Base-by-base conservation (phyloP, 2,113 vertebrate species). In the Hiodon tergisus region DNA sequence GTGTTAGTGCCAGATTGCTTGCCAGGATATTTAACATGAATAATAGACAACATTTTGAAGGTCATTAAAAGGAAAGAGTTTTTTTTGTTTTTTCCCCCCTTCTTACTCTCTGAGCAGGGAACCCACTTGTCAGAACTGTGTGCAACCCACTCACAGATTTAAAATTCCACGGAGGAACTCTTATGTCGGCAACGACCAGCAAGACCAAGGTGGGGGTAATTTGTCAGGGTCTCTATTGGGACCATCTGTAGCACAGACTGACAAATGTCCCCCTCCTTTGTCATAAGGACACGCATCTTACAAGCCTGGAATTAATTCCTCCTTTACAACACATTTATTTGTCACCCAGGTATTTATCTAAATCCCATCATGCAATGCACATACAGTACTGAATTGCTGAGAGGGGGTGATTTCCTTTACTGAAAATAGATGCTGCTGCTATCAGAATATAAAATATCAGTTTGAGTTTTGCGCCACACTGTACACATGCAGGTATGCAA, bases 211-310 rank as follows among this genome's bases (percentile, higher is more conserved):
- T 85, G 82, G 81, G 31, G 85, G 83, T 84, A 81, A 92, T 92
- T 87, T 83, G 87, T 91, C 91, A 89, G 80, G 71, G 74, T 79
- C 86, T 86, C 86, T 73, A 67, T 76, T 81, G 85, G 88, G 88
- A 86, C 89, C 89, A 89, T 88, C 89, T 90, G 89, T 80, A 82
- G 84, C 80, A 86, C 82, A 89, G 87, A 87, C 87, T 92, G 91
- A 92, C 90, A 86, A 90, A 92, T 91, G 88, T 87, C 85, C 86
- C 89, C 87, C 88, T 90, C 85, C 81, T 90, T 89, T 89, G 88
- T 91, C 90, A 90, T 90, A 89, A 92, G 90, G 90, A 90, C 90
- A 89, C 83, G 83, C 86, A 86, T 89, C 89, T 81, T 85, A 87
- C 87, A 89, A 89, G 86, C 77, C 67, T 76, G 81, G 77, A 85